Percentiles rank a stretch among this genome's conserved stretches.
phyloP scores from a whole-genome alignment of 2,113 vertebrate species.

The Eurypyga helias region DNA sequence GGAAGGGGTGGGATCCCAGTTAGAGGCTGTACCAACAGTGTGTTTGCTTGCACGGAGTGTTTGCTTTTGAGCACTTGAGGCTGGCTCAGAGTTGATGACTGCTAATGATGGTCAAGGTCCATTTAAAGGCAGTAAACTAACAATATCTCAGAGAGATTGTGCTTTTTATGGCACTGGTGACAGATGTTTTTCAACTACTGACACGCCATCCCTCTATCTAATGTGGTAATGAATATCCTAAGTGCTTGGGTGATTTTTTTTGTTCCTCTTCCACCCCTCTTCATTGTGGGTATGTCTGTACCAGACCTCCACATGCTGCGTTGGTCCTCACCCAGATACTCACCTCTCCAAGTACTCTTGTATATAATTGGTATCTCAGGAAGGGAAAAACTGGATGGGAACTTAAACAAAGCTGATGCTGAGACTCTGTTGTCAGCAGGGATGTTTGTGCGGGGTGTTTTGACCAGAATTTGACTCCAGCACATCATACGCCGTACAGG shows the following conservation, averaged over 20 bases:
- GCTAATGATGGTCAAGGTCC: neutral
- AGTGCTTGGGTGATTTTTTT: neutral
- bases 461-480: neutral
- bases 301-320: neutral
- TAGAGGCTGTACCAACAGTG: neutral
- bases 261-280: neutral
- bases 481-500: neutral
- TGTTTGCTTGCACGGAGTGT: neutral
- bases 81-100: neutral
- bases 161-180: neutral
- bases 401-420: neutral
- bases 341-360: neutral
- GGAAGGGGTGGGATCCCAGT: neutral
- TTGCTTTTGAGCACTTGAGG: neutral
- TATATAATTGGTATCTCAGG: neutral
- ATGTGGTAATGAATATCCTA: neutral
- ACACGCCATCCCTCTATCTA: neutral
- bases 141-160: neutral
- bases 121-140: slow-evolving; percentile 15
- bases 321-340: neutral
- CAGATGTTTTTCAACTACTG: neutral
- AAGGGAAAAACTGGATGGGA: neutral
- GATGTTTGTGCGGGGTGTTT: neutral
- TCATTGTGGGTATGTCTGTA: neutral
- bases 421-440: neutral